A percentile compares a stretch with the other conserved stretches of the same genome.
Evolutionary conservation across 2,888 invertebrate species (phyloP).

Genomic region (Cerastis rubricosa): DNA sequence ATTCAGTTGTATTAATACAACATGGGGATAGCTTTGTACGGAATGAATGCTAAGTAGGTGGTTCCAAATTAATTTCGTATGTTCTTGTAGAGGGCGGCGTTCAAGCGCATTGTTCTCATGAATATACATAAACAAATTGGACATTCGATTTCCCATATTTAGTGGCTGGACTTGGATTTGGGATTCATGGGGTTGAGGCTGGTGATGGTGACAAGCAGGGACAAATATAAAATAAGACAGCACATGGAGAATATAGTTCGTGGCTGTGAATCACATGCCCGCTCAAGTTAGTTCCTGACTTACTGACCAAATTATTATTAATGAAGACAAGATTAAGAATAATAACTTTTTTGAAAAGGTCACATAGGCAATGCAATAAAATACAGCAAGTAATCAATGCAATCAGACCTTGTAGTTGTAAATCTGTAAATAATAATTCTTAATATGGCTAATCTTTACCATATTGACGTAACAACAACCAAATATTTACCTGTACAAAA

Average conservation of each 20-base stretch:
- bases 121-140: conserved; percentile 73
- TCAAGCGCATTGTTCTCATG: conserved; percentile 65
- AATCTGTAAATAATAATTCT: too few relatives aligned
- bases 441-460: not conserved
- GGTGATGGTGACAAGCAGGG: not conserved
- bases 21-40: conserved; percentile 71
- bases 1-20: conserved; percentile 76
- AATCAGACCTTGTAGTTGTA: not conserved
- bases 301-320: not conserved
- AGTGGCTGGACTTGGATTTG: conserved; percentile 42
- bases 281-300: not conserved
- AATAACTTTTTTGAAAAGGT: not conserved
- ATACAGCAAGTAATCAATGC: not conserved
- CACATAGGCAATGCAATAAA: too few relatives aligned
- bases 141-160: conserved; percentile 63
- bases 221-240: not conserved
- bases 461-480: not conserved
- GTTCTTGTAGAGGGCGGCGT: conserved; percentile 76
- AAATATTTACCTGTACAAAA: not conserved
- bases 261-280: not conserved
- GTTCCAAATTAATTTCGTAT: conserved; percentile 82
- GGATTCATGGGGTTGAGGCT: not conserved
- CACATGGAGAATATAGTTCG: not conserved
- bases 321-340: not conserved
- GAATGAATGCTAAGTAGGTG: conserved; percentile 83